phyloP scores from a whole-genome alignment of 2,113 vertebrate species.

The Plotosus lineatus region DNA sequence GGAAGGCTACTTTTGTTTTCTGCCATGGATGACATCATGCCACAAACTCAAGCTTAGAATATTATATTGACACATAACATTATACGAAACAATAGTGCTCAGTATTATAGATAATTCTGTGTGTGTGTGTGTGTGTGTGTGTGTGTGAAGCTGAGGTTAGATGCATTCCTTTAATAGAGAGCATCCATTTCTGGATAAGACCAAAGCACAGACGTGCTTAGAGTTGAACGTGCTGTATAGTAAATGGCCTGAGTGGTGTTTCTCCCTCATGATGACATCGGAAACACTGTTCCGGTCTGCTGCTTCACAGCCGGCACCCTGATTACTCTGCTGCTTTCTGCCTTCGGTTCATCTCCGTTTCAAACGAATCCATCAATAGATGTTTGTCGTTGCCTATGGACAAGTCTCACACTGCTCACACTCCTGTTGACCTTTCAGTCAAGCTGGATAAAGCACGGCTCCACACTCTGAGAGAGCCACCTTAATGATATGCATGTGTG shows the following conservation, averaged over 20 bases:
- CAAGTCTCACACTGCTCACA: neutral
- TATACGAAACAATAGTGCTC: neutral
- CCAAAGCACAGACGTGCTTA: neutral
- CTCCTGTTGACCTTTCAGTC: slow-evolving; percentile 2
- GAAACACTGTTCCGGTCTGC: slow-evolving; percentile 36
- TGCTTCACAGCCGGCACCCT: slow-evolving; percentile 25
- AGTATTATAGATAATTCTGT: neutral
- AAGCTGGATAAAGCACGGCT: neutral
- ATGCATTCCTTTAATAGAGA: neutral
- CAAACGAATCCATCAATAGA: neutral
- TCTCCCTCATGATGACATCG: slow-evolving; percentile 31
- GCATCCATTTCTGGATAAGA: slow-evolving; percentile 23
- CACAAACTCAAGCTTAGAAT: neutral
- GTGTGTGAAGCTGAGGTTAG: neutral
- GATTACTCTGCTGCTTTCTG: slow-evolving; percentile 3
- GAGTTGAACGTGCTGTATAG: slow-evolving; percentile 24
- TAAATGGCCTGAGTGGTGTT: slow-evolving; percentile 25
- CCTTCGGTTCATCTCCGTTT: neutral
- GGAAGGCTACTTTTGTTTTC: neutral
- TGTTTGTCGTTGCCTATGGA: neutral
- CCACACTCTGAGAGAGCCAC: no score
- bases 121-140: neutral
- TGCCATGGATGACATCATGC: neutral
- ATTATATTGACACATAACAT: neutral
- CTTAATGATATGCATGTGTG: no score